A percentile compares a stretch with the other conserved stretches of the same genome.
Conservation (phyloP, 2,113 vertebrate species). For the Phoxinus phoxinus region DNA sequence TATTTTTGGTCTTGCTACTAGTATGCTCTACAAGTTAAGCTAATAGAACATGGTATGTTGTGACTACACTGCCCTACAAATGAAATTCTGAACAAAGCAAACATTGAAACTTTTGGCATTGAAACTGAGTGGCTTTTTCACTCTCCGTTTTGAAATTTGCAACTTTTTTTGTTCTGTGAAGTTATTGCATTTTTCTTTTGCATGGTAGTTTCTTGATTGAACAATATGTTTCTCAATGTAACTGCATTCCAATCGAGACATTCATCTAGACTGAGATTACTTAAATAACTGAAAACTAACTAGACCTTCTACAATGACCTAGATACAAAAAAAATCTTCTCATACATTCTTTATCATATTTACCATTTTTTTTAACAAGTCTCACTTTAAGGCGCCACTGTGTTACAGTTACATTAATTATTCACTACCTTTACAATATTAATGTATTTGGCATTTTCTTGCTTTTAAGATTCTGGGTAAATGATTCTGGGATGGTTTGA, state of each 20-base stretch:
- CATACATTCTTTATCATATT: constrained; percentile 15
- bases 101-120: not conserved
- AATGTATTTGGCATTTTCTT: constrained; percentile 40
- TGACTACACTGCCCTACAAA: not conserved
- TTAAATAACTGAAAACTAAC: not conserved
- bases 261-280: not conserved
- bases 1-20: not conserved
- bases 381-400: constrained; percentile 25
- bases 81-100: not conserved
- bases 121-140: not conserved
- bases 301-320: constrained; percentile 3
- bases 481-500: constrained; percentile 9
- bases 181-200: too few relatives aligned
- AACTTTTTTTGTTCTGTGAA: too few relatives aligned
- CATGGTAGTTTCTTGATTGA: too few relatives aligned
- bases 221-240: not conserved
- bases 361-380: not conserved
- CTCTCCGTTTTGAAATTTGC: not conserved
- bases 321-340: not conserved
- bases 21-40: not conserved
- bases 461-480: constrained; percentile 10
- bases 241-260: constrained; percentile 5
- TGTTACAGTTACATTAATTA: constrained; percentile 15
- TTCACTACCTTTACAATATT: constrained; percentile 21
- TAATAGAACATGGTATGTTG: not conserved